These are phyloP conservation scores for Netta rufina DNA, from an alignment of 2,797 vertebrate genomes.

Conservation along the genomic window DNA sequence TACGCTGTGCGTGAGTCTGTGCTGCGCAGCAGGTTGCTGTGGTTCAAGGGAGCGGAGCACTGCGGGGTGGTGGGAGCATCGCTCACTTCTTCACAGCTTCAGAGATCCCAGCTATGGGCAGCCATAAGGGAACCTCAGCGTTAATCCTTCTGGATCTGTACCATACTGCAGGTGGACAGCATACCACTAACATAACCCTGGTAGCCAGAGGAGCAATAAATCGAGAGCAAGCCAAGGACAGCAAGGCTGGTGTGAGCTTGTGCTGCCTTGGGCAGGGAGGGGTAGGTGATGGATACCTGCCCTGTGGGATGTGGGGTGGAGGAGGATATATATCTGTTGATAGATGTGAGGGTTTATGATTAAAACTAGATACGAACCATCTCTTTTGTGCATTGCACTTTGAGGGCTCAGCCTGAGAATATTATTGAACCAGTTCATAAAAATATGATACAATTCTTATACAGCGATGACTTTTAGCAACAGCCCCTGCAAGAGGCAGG, in stretches of 20 bases:
- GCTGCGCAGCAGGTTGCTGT: accelerated
- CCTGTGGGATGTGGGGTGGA: background rate
- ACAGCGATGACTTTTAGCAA: background rate
- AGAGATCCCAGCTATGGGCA: background rate
- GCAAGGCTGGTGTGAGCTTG: background rate
- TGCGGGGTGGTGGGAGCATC: background rate
- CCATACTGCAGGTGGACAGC: background rate
- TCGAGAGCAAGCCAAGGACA: background rate
- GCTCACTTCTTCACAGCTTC: background rate
- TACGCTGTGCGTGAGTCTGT: too few species aligned
- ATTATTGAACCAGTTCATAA: background rate
- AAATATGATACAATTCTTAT: background rate
- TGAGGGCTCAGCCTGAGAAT: background rate
- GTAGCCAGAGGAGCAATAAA: background rate
- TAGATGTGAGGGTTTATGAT: background rate
- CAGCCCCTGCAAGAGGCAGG: background rate
- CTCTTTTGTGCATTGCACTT: background rate
- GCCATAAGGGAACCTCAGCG: background rate
- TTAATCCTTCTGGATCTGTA: background rate
- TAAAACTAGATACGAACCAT: background rate
- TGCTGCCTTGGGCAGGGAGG: background rate
- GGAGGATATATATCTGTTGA: background rate
- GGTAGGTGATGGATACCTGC: background rate
- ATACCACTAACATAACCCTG: background rate
- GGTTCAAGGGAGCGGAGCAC: background rate